Percentiles rank a stretch among this genome's conserved stretches.
These are phyloP conservation scores for Phocides pigmalion DNA, from an alignment of 1,140 invertebrate species.

Conservation along the genomic window DNA sequence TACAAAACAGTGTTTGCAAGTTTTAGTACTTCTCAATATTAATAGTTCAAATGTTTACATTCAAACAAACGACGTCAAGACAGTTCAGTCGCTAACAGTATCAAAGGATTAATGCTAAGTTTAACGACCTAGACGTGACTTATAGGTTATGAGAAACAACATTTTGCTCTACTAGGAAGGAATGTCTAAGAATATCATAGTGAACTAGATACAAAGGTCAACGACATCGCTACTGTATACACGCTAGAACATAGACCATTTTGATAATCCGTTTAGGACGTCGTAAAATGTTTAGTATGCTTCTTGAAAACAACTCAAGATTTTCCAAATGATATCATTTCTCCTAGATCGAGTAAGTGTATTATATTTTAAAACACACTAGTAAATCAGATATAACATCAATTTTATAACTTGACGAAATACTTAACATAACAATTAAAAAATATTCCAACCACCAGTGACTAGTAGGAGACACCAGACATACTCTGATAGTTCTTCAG, in stretches of 20 bases:
- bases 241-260: slow-evolving; percentile 2
- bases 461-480: no score
- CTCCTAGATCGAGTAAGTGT: background rate
- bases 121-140: slow-evolving; percentile 45
- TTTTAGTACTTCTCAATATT: slow-evolving; percentile 5
- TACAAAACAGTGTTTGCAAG: background rate
- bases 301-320: background rate
- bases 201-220: slow-evolving; percentile 47
- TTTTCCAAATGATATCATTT: background rate
- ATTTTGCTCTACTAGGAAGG: slow-evolving; percentile 52
- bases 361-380: no score
- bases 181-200: slow-evolving; percentile 55
- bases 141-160: slow-evolving; percentile 57
- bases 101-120: slow-evolving; percentile 40
- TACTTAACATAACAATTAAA: no score
- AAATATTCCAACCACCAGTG: no score
- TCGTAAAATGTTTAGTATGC: slow-evolving; percentile 3
- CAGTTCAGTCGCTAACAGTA: slow-evolving; percentile 12
- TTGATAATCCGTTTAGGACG: slow-evolving; percentile 9
- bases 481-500: no score
- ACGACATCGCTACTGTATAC: slow-evolving; percentile 24
- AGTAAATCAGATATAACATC: no score
- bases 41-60: slow-evolving; percentile 21
- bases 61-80: slow-evolving; percentile 5
- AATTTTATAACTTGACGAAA: no score